Evolutionary conservation across 53 echinoderm and acorn worm species (phyloP), one percentile per base, ranked within the genome.

Genomic region (Echinometra lucunter): DNA sequence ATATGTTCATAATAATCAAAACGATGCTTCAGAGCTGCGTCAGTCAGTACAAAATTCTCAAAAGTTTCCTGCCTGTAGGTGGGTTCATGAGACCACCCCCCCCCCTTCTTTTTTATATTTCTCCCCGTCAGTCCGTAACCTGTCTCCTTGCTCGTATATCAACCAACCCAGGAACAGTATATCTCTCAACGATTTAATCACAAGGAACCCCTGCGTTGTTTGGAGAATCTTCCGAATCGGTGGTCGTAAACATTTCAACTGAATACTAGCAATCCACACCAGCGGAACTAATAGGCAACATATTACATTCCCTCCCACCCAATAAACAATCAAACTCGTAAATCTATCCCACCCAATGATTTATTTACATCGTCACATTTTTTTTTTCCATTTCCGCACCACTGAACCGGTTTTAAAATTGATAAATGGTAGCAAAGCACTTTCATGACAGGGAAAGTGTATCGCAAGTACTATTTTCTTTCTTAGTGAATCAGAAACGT

Each of bases 251-350:
- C 16, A 85, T 85, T n/a, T 85, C 53, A 85, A 85, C 49, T 78
- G 16, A 78, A 38, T 78, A 78, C 78, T 85, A 13, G 0, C n/a
- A 47, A 44, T 85, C 30, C 85, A 85, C 11, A 85, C 85, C 47
- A 47, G 49, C 85, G 85, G 53, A 85, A 85, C 85, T 85, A 85
- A 85, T 85, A n/a, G 85, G 85, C 85, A 85, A 85, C 85, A 85
- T 85, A 85, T 85, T 85, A 85, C 85, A 49, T 49, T 85, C 49
- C 47, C 85, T 49, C 53, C 49, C 27, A 45, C 47, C 85, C 49
- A 45, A 49, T 85, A 85, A 85, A 85, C 49, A 85, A 53, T 85
- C 53, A 85, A 85, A 49, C 85, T 53, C 53, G 85, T 85, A 85
- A 85, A 85, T 85, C 45, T 85, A n/a, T 85, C 85, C 85, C 47